phyloP scores from a whole-genome alignment of 2,797 vertebrate genomes.

The Bradypus variegatus region DNA sequence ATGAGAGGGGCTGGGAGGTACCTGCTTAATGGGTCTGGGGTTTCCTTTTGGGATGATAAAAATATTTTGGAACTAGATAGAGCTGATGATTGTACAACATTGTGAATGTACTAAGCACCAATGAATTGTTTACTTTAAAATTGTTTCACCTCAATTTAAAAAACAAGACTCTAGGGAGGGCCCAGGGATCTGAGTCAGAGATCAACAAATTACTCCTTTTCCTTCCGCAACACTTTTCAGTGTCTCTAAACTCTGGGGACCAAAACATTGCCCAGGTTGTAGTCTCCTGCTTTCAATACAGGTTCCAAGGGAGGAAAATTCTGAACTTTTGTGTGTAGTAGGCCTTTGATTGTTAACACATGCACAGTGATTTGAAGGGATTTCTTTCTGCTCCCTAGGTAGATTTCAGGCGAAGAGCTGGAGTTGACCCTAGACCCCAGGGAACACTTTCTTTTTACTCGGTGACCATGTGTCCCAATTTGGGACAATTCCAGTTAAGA shows the following conservation, averaged over 20 bases:
- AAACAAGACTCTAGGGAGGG: not conserved
- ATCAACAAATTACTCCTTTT: not conserved
- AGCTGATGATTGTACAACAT: too few relatives aligned
- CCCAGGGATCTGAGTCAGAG: not conserved
- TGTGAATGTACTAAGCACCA: too few relatives aligned
- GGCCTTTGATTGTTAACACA: not conserved
- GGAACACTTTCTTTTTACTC: not conserved
- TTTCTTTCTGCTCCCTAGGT: not conserved
- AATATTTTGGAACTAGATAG: too few relatives aligned
- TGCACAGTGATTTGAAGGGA: not conserved
- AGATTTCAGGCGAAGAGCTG: not conserved
- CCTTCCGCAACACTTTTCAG: not conserved
- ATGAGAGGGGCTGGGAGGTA: too few relatives aligned
- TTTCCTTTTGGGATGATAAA: too few relatives aligned
- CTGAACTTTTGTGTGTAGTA: not conserved
- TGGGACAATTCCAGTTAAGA: not conserved
- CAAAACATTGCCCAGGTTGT: too few relatives aligned
- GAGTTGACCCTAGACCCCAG: not conserved
- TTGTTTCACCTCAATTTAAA: too few relatives aligned
- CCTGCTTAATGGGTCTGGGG: too few relatives aligned
- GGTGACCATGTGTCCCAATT: not conserved
- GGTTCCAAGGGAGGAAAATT: not conserved
- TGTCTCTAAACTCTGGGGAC: not conserved
- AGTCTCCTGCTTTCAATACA: not conserved
- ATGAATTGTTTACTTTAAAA: too few relatives aligned